Base-by-base conservation (phyloP, 2,888 invertebrate species). In the Lapara coniferarum region DNA sequence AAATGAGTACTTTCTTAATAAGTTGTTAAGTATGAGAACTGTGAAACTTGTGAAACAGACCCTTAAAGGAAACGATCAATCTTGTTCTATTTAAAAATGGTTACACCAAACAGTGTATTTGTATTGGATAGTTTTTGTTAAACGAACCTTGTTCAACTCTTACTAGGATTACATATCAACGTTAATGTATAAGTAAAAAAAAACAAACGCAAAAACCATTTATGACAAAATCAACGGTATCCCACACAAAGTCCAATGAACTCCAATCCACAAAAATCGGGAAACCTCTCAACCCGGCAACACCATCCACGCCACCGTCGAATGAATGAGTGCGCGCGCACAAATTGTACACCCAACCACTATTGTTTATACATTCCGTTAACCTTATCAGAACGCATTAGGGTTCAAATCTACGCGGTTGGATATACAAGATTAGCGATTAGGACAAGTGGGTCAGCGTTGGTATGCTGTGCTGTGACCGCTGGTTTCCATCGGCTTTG, bases 261-360 rank as follows among this genome's bases (percentile, higher is more conserved):
- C 19, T 14, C 2, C 19, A 14, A 49, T 13, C 63, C 49, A 46
- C 19, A 46, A 63, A 19, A 12, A 55, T 46, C 46, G 19, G 63
- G 49, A 44, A 67, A 67, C 72, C 53, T 67, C 56, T 53, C 67
- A 71, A 69, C 68, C 66, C 59, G 30, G 70, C 71, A 71, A 70
- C 73, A 75, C 77, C 72, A 72, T 63, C 72, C 69, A 68, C 66
- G 53, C 68, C 72, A 71, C 71, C 68, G 72, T 74, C 74, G 75
- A 75, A 78, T 88, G 88, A 91, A 90, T 90, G 91, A 78, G 78
- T 90, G 92, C 92, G 93, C 91, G 91, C 92, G 92, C 91, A 90
- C 71, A 72, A 46, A 59, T 30, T 46, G 66, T 66, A 69, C 66
- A 69, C 51, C 57, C 58, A 44, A 52, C 69, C 66, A 51, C 58